Conservation (phyloP, 1,140 invertebrate species). For the Nasonia vitripennis region DNA sequence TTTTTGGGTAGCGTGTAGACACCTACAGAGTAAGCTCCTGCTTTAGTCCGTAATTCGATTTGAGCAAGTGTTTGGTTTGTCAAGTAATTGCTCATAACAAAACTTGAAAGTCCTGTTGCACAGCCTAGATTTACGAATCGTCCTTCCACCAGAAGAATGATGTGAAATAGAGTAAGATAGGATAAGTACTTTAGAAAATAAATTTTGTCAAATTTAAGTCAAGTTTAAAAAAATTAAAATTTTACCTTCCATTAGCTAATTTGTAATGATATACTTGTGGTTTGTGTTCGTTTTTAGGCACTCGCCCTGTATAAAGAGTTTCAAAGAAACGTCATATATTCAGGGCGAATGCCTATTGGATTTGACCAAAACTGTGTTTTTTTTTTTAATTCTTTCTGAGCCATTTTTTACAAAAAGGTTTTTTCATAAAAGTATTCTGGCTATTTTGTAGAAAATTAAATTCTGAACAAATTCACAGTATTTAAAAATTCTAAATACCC, state of each 20-base stretch:
- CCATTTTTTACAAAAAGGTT: no score
- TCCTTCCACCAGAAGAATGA: slow-evolving; percentile 97
- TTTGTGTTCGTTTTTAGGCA: slow-evolving; percentile 84
- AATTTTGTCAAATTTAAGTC: no score
- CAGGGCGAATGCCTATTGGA: no score
- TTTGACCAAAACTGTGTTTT: no score
- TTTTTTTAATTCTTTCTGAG: no score
- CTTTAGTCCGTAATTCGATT: slow-evolving; percentile 98
- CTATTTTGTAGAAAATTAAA: no score
- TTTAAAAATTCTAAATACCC: no score
- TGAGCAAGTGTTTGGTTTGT: slow-evolving; percentile 99
- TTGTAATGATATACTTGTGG: slow-evolving; percentile 98
- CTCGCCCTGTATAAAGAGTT: no score
- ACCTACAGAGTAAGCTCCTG: slow-evolving; percentile 87
- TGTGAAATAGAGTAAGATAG: slow-evolving; percentile 72
- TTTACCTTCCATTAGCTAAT: slow-evolving; percentile 86
- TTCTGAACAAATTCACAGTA: no score
- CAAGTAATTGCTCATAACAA: slow-evolving; percentile 99
- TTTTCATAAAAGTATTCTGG: no score
- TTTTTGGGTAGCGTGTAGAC: slow-evolving; percentile 96
- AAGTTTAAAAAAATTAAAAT: slow-evolving; percentile 16
- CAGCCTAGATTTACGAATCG: slow-evolving; percentile 98
- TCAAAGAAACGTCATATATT: no score
- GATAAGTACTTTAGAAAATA: slow-evolving; percentile 14
- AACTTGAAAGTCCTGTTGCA: slow-evolving; percentile 99